These are phyloP conservation scores for Macquaria australasica DNA, from an alignment of 2,113 vertebrate genomes.

Conservation along the genomic window DNA sequence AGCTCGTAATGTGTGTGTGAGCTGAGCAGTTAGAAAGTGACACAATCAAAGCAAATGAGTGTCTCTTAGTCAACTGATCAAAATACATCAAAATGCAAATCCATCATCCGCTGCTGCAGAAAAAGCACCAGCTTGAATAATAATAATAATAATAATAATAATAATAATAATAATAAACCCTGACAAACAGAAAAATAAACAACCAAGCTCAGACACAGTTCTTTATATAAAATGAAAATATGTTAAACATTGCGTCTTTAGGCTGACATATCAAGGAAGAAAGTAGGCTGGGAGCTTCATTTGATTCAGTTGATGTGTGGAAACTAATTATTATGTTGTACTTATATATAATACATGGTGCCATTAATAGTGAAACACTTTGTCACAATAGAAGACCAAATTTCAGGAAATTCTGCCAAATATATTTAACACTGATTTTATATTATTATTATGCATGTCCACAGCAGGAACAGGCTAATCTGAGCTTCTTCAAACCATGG, in stretches of 20 bases:
- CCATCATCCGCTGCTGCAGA: neutral
- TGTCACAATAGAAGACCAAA: neutral
- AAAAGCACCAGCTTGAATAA: neutral
- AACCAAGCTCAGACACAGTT: neutral
- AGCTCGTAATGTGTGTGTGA: conserved; percentile 3
- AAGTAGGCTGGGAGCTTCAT: neutral
- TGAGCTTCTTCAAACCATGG: neutral
- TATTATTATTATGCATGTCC: neutral
- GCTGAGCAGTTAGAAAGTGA: conserved; percentile 11
- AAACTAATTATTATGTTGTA: neutral
- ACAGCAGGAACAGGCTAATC: neutral
- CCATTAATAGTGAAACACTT: neutral
- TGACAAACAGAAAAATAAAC: neutral
- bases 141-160: neutral
- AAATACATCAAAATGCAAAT: conserved; percentile 27
- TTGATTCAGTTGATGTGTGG: neutral
- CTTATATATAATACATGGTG: neutral
- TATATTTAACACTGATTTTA: neutral
- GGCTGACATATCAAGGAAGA: neutral
- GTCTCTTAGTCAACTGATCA: neutral
- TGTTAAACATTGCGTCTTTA: neutral
- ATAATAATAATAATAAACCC: neutral
- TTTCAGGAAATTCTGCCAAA: neutral
- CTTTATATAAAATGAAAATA: neutral
- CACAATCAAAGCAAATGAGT: conserved; percentile 30